Base-by-base conservation (phyloP, 2,113 vertebrate genomes). In the Synodontis membranacea region DNA sequence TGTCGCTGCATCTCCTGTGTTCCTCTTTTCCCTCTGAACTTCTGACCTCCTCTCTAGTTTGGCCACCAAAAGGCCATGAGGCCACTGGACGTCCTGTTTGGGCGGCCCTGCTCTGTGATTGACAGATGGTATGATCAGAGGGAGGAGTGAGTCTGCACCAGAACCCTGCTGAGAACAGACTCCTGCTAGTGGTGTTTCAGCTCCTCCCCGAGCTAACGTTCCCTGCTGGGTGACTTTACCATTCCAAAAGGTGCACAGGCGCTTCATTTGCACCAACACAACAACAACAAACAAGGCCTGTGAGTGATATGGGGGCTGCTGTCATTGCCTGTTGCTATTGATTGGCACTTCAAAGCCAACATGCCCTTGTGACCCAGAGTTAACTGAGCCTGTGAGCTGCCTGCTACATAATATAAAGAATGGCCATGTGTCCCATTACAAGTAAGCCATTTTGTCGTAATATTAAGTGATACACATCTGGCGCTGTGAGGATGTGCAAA, bases 41-140 rank as follows among this genome's bases (percentile, higher is more conserved):
- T 0, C 74, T 94, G 93, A 94, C 93, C 93, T 94, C 88, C 91
- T 92, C 91, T 93, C 91, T 92, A 87, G 88, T 6, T 74, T 91
- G 44, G 85, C 88, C 88, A 84, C 83, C 89, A 90, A 88, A 90
- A 90, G 58, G 90, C 87, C 89, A 91, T 88, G 89, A 91, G 91
- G 84, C 88, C 86, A 87, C 83, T 91, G 92, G 91, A 92, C 87
- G 91, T 91, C 88, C 92, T 91, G 88, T 91, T 92, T 91, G 86
- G 82, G 79, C 79, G 10, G 86, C 89, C 84, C 52, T 85, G 87
- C 88, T 83, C 85, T 78, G 74, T 85, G 86, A 91, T 80, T 93
- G 93, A 93, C 92, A 88, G 91, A 87, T 90, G 72, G 89, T 46
- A 3, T 91, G 91, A 93, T 93, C 92, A 94, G 86, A 92, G 83